Evolutionary conservation across 2,113 vertebrate genomes (phyloP), one percentile per base, ranked within the genome.

Genomic region (Cyanistes caeruleus): DNA sequence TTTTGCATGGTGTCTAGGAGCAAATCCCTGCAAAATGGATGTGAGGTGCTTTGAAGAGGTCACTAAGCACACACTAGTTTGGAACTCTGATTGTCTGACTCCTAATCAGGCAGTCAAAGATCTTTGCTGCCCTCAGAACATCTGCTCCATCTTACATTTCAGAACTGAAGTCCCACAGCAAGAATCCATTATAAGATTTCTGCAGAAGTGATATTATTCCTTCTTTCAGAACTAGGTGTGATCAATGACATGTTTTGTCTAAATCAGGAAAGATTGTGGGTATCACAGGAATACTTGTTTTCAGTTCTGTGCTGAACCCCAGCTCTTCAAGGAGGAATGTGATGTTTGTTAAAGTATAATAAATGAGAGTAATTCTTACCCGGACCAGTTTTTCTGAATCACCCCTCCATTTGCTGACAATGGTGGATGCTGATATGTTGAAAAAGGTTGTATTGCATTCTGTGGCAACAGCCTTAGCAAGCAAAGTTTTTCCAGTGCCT

Each of bases 371-470:
- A 39, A 64, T 87, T 94, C 97, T 94, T 98, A 99, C 99, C 98
- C 98, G 97, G 86, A 99, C 99, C 59, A 99, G 98, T 86, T 99
- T 99, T 97, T 99, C 99, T 6, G 99, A 99, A 95, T 99, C 99
- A 37, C 99, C 99, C 56, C 99, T 99, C 99, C 99, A 99, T 90
- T 99, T 99, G 98, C 99, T 99, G 96, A 99, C 99, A 55, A 99
- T 99, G 94, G 99, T 99, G 72, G 99, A 99, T 21, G 99, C 99
- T 7, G 99, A 99, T 93, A 99, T 99, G 97, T 99, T 99, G 96
- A 99, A 99, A 97, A 99, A 99, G 4, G 99, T 99, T 6, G 99
- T 99, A 41, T 98, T 99, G 92, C 99, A 99, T 93, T 99, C 99
- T 3, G 99, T 99, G 67, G 99, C 99, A 80, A 99, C 99, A 13